These are phyloP conservation scores for Drosophila setosimentum DNA, from an alignment of 2,888 invertebrate species.

Conservation along the genomic window DNA sequence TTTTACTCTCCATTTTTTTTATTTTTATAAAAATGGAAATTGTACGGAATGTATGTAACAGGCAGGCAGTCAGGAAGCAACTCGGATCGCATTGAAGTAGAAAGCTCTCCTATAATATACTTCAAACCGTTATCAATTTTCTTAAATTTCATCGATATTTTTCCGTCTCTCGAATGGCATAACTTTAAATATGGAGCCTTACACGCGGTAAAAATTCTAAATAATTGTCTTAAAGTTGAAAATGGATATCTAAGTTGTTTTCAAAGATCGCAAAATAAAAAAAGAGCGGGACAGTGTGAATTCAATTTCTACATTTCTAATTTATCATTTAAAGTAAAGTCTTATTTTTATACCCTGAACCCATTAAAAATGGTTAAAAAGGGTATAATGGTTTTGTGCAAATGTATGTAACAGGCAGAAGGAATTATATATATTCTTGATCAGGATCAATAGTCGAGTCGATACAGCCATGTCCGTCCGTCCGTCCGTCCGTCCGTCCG, in stretches of 20 bases:
- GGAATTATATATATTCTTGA: too few species aligned
- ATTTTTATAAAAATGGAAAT: not conserved
- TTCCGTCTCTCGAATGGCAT: not conserved
- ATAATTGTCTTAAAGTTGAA: not conserved
- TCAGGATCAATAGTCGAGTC: too few species aligned
- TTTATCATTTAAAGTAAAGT: not conserved
- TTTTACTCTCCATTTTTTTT: not conserved
- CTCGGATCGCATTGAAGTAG: not conserved
- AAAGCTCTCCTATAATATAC: not conserved
- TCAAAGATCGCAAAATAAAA: rapidly evolving
- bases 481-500: too few species aligned
- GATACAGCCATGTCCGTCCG: too few species aligned
- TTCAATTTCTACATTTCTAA: not conserved
- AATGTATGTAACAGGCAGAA: too few species aligned
- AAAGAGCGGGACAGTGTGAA: not conserved
- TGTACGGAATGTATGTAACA: too few species aligned
- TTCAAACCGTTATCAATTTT: not conserved
- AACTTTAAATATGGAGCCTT: not conserved
- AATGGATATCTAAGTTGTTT: not conserved
- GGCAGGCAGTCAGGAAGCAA: not conserved
- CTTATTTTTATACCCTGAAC: too few species aligned
- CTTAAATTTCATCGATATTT: not conserved
- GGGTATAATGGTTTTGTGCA: too few species aligned
- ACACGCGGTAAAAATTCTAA: not conserved
- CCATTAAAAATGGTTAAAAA: too few species aligned